These are phyloP conservation scores for Steatocranus sp. DNA, from an alignment of 2,797 vertebrate genomes.

Conservation along the genomic window DNA sequence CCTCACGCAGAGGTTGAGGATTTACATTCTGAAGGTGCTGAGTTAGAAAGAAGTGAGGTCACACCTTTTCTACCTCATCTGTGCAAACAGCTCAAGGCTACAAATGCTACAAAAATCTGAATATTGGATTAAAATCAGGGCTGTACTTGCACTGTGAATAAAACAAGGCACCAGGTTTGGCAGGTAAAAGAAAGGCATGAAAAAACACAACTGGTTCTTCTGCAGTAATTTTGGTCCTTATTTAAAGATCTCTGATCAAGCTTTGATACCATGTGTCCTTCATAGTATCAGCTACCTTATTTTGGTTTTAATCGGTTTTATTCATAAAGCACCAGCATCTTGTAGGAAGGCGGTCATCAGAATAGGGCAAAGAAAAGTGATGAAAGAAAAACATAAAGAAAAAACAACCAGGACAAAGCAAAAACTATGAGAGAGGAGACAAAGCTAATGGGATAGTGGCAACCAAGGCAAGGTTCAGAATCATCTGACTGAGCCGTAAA, in stretches of 20 bases:
- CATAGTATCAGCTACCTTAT: not conserved
- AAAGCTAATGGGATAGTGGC: not conserved
- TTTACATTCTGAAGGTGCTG: not conserved
- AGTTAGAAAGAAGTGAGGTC: not conserved
- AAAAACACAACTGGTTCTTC: not conserved
- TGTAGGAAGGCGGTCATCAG: not conserved
- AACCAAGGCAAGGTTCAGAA: not conserved
- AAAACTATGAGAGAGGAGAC: not conserved
- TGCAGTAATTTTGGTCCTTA: not conserved
- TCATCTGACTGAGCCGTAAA: not conserved
- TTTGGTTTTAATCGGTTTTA: fast-evolving
- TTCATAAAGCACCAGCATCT: not conserved
- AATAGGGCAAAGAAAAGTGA: not conserved
- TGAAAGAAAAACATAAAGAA: not conserved
- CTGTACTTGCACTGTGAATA: not conserved
- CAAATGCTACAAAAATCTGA: not conserved
- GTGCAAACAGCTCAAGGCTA: not conserved
- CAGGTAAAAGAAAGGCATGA: not conserved
- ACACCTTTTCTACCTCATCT: not conserved
- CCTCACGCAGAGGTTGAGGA: not conserved
- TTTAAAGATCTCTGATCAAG: not conserved
- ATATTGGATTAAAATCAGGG: not conserved
- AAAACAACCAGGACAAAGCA: not conserved
- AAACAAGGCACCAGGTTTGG: not conserved
- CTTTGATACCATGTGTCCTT: not conserved